Conservation (phyloP, 1,140 invertebrate species). For the Drosophila nikananu region DNA sequence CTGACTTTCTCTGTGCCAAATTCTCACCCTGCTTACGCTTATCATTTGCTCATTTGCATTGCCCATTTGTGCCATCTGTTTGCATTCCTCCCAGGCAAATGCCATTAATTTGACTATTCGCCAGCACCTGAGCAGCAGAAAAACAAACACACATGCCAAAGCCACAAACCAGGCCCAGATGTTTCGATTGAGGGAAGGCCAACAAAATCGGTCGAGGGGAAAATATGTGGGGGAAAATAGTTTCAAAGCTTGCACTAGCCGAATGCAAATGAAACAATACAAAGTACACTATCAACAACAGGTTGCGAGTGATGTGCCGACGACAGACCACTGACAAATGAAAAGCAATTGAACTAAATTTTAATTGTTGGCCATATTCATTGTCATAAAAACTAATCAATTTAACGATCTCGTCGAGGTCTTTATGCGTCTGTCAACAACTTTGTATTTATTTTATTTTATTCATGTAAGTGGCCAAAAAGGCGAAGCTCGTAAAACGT, state of each 20-base stretch:
- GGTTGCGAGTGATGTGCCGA: constrained; percentile 49
- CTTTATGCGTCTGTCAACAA: constrained; percentile 63
- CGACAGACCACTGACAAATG: constrained; percentile 54
- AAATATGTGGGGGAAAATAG: constrained; percentile 2
- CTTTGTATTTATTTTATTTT: constrained; percentile 64
- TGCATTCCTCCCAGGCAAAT: constrained; percentile 23
- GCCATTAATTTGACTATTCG: constrained; percentile 19
- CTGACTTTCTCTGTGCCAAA: constrained; percentile 27
- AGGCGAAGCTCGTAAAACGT: constrained; percentile 52
- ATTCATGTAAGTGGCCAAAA: constrained; percentile 44
- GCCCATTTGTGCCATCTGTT: constrained; percentile 24
- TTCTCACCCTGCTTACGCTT: constrained; percentile 3
- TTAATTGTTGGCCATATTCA: constrained; percentile 78
- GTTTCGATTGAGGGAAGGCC: constrained; percentile 14
- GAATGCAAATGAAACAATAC: constrained; percentile 35
- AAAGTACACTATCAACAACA: constrained; percentile 33
- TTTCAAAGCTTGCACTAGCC: background rate
- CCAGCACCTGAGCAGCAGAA: constrained; percentile 21
- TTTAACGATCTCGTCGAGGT: constrained; percentile 69
- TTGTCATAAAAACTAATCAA: constrained; percentile 54
- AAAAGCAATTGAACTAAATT: constrained; percentile 74
- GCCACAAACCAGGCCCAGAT: constrained; percentile 29
- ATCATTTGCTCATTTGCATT: constrained; percentile 28
- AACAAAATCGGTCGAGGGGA: constrained; percentile 6
- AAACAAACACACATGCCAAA: constrained; percentile 8